These are phyloP conservation scores for Nannoperca obscura DNA, from an alignment of 2,797 vertebrate species.

Conservation along the genomic window DNA sequence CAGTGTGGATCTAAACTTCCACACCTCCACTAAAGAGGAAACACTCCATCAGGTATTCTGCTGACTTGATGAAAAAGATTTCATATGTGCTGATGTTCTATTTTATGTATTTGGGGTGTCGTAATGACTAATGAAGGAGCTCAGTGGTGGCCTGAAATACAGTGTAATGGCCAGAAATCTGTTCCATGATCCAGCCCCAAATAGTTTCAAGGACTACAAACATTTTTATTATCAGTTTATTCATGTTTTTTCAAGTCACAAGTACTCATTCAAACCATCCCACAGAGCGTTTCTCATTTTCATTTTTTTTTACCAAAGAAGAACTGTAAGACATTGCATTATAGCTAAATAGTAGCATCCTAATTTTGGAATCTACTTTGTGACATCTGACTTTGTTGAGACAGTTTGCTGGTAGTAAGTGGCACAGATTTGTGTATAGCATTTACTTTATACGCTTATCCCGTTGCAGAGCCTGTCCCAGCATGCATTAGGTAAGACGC, in stretches of 20 bases:
- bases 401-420: constrained; percentile 5
- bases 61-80: constrained; percentile 36
- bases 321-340: not conserved
- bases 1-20: constrained; percentile 40
- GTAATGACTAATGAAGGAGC: constrained; percentile 12
- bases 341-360: not conserved
- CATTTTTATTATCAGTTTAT: constrained; percentile 10
- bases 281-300: not conserved
- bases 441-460: not conserved
- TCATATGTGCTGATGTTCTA: constrained; percentile 34
- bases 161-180: not conserved
- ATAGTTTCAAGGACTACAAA: not conserved
- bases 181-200: not conserved
- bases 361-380: not conserved
- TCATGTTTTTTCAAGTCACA: not conserved
- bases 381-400: not conserved
- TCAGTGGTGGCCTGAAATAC: not conserved
- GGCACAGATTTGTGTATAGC: not conserved
- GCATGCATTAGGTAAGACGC: not conserved
- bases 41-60: constrained; percentile 41
- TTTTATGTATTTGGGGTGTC: constrained; percentile 26
- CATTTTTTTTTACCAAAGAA: not conserved
- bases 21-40: constrained; percentile 50
- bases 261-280: not conserved
- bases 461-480: constrained; percentile 1